Evolutionary conservation across 1,140 invertebrate genomes (phyloP), one percentile per base, ranked within the genome.

Genomic region (Melitaea cinxia): DNA sequence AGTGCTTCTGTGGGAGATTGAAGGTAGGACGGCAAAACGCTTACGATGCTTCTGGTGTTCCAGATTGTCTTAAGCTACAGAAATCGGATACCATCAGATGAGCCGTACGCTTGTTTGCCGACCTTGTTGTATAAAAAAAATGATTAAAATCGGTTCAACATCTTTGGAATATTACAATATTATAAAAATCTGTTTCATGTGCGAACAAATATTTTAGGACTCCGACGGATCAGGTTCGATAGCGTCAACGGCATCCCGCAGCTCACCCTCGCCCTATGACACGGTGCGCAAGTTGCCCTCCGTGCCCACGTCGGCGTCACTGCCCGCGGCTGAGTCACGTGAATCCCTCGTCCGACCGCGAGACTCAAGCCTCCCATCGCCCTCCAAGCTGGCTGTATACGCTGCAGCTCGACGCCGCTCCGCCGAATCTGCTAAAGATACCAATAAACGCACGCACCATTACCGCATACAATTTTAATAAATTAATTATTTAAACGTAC

Each of bases 401-500:
- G 92, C 92, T 1, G 85, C 83, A 26, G 77, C 89, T 12, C 89
- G 91, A 72, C 89, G 91, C 69, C 93, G 91, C 79, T 88, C 92
- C 91, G 92, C 87, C 76, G 92, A 88, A 92, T 85, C 91, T 73
- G 92, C 80, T 60, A 94, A 86, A 78, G 89, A 90, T 61, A 93
- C 92, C 12, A 66, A 67, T 65, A 91, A 91, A 55, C 85, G 88
- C 61, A 86, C 89, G 28, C 89, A 93, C 68, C 95, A 95, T 77
- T 95, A 95, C 83, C 92, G 94, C 26, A 95, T 95, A 77, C 94
- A 94, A 70, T 95, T 95, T 83, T 94, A 89, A 92, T 74, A 79
- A 23, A 33, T 39, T n/a, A n/a, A n/a, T n/a, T n/a, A n/a, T n/a
- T n/a, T n/a, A n/a, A n/a, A n/a, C n/a, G n/a, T n/a, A n/a, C n/a